These are phyloP conservation scores for Protaetia brevitarsis DNA, from an alignment of 1,140 invertebrate genomes.

Conservation along the genomic window DNA sequence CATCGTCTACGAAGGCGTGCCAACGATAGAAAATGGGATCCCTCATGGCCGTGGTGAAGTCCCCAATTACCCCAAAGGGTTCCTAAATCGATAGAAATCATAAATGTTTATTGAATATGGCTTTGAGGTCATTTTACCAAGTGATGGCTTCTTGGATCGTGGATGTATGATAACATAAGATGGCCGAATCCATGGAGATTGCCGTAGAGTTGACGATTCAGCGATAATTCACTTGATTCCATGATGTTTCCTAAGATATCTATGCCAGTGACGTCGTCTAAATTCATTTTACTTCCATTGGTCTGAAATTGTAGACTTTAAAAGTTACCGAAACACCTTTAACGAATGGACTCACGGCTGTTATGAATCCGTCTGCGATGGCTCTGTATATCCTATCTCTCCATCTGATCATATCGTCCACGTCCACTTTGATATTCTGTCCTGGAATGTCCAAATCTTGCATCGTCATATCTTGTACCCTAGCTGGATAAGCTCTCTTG, in stretches of 20 bases:
- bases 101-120: neutral
- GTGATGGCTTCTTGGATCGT: conserved; percentile 56
- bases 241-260: conserved; percentile 53
- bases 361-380: conserved; percentile 52
- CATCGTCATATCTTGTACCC: conserved; percentile 58
- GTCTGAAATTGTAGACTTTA: neutral
- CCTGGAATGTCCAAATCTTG: conserved; percentile 63
- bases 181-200: conserved; percentile 61
- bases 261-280: conserved; percentile 48
- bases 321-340: neutral
- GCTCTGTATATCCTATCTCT: conserved; percentile 71
- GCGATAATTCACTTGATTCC: conserved; percentile 47
- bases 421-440: conserved; percentile 64
- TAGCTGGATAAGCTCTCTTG: conserved; percentile 61
- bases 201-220: conserved; percentile 54
- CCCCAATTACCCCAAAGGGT: conserved; percentile 61
- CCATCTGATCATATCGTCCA: conserved; percentile 71
- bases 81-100: conserved; percentile 49
- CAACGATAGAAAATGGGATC: conserved; percentile 69
- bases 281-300: neutral
- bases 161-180: conserved; percentile 53
- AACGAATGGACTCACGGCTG: neutral
- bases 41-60: conserved; percentile 53
- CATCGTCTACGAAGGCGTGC: conserved; percentile 70
- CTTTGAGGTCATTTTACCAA: conserved; percentile 48